Evolutionary conservation across 2,888 invertebrate species (phyloP).

Genomic region (Spisula solida): DNA sequence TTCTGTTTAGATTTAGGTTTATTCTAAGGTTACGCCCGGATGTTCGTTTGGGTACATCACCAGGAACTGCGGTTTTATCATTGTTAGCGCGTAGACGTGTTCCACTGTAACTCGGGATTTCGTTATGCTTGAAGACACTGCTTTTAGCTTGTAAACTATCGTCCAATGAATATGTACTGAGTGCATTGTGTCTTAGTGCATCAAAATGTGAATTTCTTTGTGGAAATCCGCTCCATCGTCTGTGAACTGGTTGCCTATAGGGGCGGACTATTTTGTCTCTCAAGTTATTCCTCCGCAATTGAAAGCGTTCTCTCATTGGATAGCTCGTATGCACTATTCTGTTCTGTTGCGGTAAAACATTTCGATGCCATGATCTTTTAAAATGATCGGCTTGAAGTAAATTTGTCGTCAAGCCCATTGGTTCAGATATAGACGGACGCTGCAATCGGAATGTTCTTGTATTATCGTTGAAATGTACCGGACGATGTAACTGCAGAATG

Average conservation of each 20-base stretch:
- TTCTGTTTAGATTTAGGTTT: background rate
- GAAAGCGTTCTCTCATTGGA: background rate
- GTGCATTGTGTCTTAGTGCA: background rate
- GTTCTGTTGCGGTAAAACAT: background rate
- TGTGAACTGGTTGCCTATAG: background rate
- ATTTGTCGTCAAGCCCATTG: background rate
- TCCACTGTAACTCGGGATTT: background rate
- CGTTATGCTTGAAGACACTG: background rate
- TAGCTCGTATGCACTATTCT: background rate
- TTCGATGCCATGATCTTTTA: background rate
- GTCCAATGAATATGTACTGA: background rate
- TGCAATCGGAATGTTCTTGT: background rate
- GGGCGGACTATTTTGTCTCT: background rate
- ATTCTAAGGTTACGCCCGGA: background rate
- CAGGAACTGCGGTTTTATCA: background rate
- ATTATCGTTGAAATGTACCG: background rate
- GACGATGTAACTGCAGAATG: background rate
- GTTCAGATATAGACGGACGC: background rate
- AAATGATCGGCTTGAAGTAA: background rate
- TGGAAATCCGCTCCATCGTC: background rate
- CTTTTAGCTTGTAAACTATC: background rate
- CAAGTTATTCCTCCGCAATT: background rate
- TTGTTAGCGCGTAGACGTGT: background rate
- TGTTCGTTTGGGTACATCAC: background rate
- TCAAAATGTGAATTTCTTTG: background rate